Percentiles rank a stretch among this genome's conserved stretches.
phyloP scores from a whole-genome alignment of 2,888 invertebrate genomes.

The Nymphalis c-album region DNA sequence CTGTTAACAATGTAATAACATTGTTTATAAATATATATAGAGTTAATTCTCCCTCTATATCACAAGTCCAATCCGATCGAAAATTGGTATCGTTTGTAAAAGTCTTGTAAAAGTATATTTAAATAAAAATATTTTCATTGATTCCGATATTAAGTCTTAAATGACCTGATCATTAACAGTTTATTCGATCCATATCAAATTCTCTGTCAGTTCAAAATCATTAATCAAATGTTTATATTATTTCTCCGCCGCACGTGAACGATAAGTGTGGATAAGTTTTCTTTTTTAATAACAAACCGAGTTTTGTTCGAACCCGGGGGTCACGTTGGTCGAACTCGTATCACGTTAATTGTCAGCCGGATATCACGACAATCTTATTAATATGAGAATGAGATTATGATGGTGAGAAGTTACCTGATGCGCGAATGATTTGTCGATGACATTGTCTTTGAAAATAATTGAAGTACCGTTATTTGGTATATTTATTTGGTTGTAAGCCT shows the following conservation, averaged over 20 bases:
- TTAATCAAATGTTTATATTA: slow-evolving; percentile 2
- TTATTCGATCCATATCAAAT: no score
- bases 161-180: no score
- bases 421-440: neutral
- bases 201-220: neutral
- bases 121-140: no score
- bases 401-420: neutral
- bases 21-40: no score
- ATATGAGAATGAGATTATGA: neutral
- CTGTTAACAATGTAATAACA: no score
- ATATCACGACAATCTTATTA: neutral
- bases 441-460: no score
- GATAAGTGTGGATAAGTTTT: slow-evolving; percentile 16
- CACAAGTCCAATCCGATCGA: no score
- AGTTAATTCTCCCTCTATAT: no score
- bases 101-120: no score
- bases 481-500: neutral
- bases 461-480: neutral
- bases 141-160: no score
- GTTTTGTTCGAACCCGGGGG: slow-evolving; percentile 15
- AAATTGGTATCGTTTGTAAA: no score
- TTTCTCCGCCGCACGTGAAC: slow-evolving; percentile 4
- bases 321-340: slow-evolving; percentile 7
- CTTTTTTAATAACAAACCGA: slow-evolving; percentile 5
- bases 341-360: slow-evolving; percentile 7